Conservation (phyloP, 2,888 invertebrate species). For the Lomographa bimaculata region DNA sequence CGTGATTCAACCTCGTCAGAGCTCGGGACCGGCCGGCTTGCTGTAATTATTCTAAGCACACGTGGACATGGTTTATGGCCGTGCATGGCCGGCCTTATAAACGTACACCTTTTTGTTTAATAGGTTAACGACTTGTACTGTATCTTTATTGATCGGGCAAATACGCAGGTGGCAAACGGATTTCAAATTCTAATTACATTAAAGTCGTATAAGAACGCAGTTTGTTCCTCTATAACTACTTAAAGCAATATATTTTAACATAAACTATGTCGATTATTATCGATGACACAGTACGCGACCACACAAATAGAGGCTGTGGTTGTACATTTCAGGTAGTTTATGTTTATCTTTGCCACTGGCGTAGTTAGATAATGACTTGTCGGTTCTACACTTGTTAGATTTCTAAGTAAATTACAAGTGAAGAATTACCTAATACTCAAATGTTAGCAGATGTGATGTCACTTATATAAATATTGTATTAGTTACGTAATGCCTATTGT, state of each 20-base stretch:
- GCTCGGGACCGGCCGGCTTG: conserved; percentile 50
- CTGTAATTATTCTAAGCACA: conserved; percentile 75
- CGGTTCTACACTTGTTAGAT: conserved; percentile 25
- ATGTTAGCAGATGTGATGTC: conserved; percentile 40
- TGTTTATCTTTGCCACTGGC: conserved; percentile 2
- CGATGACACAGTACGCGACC: neutral
- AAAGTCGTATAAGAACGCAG: conserved; percentile 23
- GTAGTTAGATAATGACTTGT: conserved; percentile 18
- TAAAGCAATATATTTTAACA: no score
- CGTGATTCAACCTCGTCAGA: conserved; percentile 67
- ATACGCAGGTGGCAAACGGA: conserved; percentile 42
- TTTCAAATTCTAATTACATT: conserved; percentile 24
- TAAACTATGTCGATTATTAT: no score
- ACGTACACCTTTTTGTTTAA: conserved; percentile 68
- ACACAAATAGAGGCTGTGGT: neutral
- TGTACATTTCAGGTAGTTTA: neutral
- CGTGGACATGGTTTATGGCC: conserved; percentile 71
- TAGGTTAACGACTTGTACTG: conserved; percentile 69
- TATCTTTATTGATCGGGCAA: conserved; percentile 63
- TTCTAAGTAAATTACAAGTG: conserved; percentile 35
- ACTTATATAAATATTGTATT: conserved; percentile 43
- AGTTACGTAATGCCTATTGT: conserved; percentile 40
- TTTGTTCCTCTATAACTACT: no score
- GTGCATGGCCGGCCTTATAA: conserved; percentile 66
- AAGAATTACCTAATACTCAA: conserved; percentile 40